phyloP scores from a whole-genome alignment of 2,797 vertebrate genomes.

The Ataeniobius toweri region DNA sequence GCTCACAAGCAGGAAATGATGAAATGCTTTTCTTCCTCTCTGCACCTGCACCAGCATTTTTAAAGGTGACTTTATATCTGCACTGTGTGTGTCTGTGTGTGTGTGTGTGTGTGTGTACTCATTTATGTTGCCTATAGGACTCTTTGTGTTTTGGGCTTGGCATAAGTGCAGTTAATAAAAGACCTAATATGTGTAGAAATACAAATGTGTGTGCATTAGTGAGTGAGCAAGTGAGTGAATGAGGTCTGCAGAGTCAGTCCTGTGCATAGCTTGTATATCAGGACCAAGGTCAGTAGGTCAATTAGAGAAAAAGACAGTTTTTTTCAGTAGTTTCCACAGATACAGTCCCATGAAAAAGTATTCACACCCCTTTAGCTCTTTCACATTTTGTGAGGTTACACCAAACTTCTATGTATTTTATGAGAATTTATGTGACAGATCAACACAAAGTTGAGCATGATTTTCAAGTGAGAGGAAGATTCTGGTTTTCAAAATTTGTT shows the following conservation, averaged over 20 bases:
- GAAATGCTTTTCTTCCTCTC: conserved; percentile 43
- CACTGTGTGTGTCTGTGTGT: conserved; percentile 11
- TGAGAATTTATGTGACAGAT: not conserved
- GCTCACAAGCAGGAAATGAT: conserved; percentile 60
- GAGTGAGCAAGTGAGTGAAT: too few relatives aligned
- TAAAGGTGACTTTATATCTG: conserved; percentile 52
- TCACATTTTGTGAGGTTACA: too few relatives aligned
- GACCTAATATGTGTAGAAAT: not conserved
- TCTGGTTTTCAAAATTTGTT: not conserved
- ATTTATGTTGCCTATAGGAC: not conserved
- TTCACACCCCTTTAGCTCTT: too few relatives aligned
- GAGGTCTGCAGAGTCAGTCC: conserved; percentile 28
- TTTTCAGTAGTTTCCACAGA: conserved; percentile 24
- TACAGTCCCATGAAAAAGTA: not conserved
- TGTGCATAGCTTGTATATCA: conserved; percentile 22
- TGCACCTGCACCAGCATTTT: conserved; percentile 63
- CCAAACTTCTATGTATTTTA: not conserved
- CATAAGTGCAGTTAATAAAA: not conserved
- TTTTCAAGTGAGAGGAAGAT: not conserved
- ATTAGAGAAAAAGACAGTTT: conserved; percentile 33
- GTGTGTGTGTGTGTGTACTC: conserved; percentile 7
- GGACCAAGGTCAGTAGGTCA: conserved; percentile 74
- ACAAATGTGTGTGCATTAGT: not conserved
- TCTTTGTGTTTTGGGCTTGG: not conserved
- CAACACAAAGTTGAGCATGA: not conserved